Conservation (phyloP, 2,113 vertebrate genomes). For the Phalacrocorax carbo region DNA sequence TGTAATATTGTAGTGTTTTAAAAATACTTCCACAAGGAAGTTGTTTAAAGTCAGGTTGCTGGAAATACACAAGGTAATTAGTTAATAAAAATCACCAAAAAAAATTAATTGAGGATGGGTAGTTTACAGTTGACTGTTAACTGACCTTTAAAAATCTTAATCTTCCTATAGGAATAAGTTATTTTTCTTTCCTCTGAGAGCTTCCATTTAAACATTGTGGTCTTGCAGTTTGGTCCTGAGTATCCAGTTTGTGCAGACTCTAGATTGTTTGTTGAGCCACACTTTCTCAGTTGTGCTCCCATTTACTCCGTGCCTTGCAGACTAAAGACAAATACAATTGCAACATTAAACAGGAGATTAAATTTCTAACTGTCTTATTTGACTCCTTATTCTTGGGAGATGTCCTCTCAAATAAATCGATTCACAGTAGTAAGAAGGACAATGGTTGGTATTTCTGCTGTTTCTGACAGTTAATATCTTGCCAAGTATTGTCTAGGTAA, state of each 20-base stretch:
- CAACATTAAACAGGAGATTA: background rate
- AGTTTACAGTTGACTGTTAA: background rate
- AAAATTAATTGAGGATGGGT: background rate
- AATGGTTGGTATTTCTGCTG: background rate
- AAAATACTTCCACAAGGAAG: background rate
- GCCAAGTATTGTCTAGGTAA: background rate
- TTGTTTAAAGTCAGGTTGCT: background rate
- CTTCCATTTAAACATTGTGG: background rate
- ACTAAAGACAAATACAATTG: background rate
- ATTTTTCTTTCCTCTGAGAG: background rate
- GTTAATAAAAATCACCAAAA: background rate
- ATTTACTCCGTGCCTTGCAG: background rate
- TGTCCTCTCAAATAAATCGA: accelerated
- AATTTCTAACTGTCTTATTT: background rate
- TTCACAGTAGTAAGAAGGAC: background rate
- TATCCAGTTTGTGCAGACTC: background rate
- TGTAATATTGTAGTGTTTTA: background rate
- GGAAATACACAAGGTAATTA: background rate
- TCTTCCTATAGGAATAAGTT: background rate
- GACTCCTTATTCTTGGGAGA: background rate
- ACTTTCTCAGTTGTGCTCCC: background rate
- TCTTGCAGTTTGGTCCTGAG: background rate
- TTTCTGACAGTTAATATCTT: background rate
- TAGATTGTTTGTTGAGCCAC: background rate
- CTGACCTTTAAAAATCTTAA: background rate